Percentiles rank a stretch among this genome's conserved stretches.
Evolutionary conservation across 2,797 vertebrate species (phyloP).

Genomic region (Lacerta viridis): DNA sequence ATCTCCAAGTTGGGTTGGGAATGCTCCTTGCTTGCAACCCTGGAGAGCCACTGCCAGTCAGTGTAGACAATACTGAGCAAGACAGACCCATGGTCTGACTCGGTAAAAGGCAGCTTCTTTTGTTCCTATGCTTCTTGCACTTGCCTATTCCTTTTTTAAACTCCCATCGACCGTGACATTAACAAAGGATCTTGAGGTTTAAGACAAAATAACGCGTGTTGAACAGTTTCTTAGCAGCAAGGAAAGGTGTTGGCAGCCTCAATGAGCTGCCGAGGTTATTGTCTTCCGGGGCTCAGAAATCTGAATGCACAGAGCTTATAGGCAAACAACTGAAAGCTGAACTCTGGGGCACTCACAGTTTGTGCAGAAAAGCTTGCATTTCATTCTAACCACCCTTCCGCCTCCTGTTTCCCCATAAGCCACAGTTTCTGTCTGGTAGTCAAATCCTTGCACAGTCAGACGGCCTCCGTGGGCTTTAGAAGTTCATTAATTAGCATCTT

Average conservation of each 20-base stretch:
- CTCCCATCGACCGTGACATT: accelerated
- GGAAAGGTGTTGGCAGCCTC: neutral
- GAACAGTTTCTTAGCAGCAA: accelerated
- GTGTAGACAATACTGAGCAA: no score
- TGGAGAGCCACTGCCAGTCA: no score
- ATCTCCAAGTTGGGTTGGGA: no score
- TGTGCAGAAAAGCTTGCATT: slow-evolving; percentile 72
- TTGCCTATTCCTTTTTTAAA: neutral
- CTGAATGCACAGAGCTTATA: neutral
- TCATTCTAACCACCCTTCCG: slow-evolving; percentile 60
- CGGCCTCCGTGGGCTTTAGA: slow-evolving; percentile 79
- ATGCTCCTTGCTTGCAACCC: no score
- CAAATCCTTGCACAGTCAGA: slow-evolving; percentile 70
- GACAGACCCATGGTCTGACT: no score
- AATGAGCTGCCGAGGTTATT: slow-evolving; percentile 12
- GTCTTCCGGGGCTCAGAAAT: slow-evolving; percentile 30
- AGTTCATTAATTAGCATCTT: slow-evolving; percentile 86
- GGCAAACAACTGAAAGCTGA: slow-evolving; percentile 45
- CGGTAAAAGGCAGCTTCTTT: no score
- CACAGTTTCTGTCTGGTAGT: slow-evolving; percentile 67
- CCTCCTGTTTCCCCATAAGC: slow-evolving; percentile 61
- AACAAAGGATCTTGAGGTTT: neutral
- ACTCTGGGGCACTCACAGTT: slow-evolving; percentile 39
- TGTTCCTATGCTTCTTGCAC: neutral
- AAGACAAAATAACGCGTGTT: accelerated